phyloP scores from a whole-genome alignment of 2,888 invertebrate genomes.

The Meteorus cinctellus region DNA sequence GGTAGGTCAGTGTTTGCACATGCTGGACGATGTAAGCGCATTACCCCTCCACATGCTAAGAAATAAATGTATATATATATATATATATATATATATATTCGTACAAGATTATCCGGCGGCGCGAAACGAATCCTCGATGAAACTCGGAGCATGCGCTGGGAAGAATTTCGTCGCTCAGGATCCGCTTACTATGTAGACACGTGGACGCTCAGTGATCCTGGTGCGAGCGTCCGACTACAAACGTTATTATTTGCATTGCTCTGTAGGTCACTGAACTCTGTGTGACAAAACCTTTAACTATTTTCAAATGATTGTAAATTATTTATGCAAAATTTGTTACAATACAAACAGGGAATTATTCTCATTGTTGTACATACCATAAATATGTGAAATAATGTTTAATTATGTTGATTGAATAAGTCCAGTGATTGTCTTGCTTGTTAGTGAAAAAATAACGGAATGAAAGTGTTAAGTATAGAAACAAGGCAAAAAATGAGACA shows the following conservation, averaged over 20 bases:
- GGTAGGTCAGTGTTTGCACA: constrained; percentile 47
- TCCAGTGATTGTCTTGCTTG: background rate
- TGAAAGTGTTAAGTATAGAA: constrained; percentile 55
- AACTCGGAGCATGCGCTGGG: constrained; percentile 63
- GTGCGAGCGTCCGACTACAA: constrained; percentile 48
- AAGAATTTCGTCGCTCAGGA: constrained; percentile 11
- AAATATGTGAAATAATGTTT: background rate
- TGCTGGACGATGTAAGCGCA: background rate
- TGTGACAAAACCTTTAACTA: background rate
- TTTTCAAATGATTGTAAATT: background rate
- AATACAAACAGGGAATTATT: background rate
- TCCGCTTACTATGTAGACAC: constrained; percentile 53
- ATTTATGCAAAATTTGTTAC: background rate
- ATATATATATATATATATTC: background rate
- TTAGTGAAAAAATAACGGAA: constrained; percentile 30
- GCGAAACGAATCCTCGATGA: constrained; percentile 34
- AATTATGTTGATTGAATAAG: background rate
- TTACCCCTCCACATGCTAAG: constrained; percentile 6
- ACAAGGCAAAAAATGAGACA: constrained; percentile 59
- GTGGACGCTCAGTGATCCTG: constrained; percentile 67
- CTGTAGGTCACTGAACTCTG: background rate
- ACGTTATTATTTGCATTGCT: background rate
- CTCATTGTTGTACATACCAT: background rate
- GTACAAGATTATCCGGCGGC: background rate
- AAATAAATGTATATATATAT: constrained; percentile 4